Base-by-base conservation (phyloP, 2,113 vertebrate genomes). In the Eubucco bourcierii region DNA sequence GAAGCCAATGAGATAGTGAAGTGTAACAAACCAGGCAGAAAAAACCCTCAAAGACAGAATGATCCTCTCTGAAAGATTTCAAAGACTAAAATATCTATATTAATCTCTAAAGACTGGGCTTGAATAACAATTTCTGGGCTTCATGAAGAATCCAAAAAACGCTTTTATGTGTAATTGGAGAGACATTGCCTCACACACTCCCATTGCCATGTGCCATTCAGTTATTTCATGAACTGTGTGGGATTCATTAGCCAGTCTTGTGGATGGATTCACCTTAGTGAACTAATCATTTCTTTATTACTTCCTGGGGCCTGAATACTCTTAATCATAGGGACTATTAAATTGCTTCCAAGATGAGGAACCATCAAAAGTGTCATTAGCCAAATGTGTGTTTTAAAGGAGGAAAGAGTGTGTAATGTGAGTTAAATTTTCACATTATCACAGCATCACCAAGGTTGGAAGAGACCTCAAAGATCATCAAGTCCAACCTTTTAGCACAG, bases 191-290 rank as follows among this genome's bases (percentile, higher is more conserved):
- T 94, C 76, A 80, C 53, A n/a, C 7, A 9, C 11, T 47, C n/a
- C 68, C 63, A 64, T 33, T 78, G 63, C 44, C 55, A 31, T 83
- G 56, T 44, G 65, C 60, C 12, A 68, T 77, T 85, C 34, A 82
- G 72, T 84, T 93, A 59, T 87, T 79, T 89, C 28, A 31, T 7
- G 76, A 37, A 33, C 27, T 90, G 29, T 28, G 9, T 70, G 71
- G 71, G 75, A 86, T 72, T 93, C 39, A 70, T 91, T 89, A 87
- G 60, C 29, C 31, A 84, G 55, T 77, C 66, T 91, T 77, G 29
- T 90, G 37, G 17, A 85, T 50, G 37, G 67, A 91, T 65, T 94
- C 58, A 92, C 31, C 61, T 81, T 61, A 75, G 61, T 50, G 59
- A 96, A 87, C 21, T 77, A 76, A 89, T 79, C 13, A 44, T 70